phyloP scores from a whole-genome alignment of 37 sponge, comb jelly and placozoan genomes.

The Ephydatia muelleri region DNA sequence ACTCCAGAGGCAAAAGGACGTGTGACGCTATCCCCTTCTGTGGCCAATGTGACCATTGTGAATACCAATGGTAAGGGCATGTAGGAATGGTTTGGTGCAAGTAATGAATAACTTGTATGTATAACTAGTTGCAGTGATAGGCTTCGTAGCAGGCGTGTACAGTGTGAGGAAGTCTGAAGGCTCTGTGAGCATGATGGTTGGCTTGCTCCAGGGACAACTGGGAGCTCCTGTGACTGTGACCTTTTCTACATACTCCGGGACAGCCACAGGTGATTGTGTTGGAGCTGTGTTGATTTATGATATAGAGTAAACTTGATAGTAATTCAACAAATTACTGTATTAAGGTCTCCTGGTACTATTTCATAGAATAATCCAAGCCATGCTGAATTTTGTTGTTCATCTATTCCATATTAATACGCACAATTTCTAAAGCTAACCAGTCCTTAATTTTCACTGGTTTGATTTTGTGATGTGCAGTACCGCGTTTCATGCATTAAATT shows the following conservation, averaged over 20 bases:
- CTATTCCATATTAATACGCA: too few species aligned
- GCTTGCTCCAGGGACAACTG: conserved; percentile 8
- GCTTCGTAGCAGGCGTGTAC: conserved; percentile 14
- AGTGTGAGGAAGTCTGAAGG: conserved; percentile 26
- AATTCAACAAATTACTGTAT: too few species aligned
- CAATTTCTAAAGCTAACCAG: too few species aligned
- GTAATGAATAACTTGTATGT: not conserved
- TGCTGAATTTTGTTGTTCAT: too few species aligned
- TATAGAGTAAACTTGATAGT: too few species aligned
- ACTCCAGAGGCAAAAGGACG: not conserved
- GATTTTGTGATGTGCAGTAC: too few species aligned
- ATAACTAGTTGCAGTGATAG: conserved; percentile 17
- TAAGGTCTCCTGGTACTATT: too few species aligned
- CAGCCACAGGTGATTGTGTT: not conserved
- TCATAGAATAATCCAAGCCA: too few species aligned
- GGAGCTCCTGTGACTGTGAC: not conserved
- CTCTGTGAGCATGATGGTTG: not conserved
- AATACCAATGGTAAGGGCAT: not conserved
- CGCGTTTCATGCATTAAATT: too few species aligned
- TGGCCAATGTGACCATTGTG: not conserved
- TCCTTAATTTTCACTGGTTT: too few species aligned
- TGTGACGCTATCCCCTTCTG: not conserved
- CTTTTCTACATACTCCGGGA: conserved; percentile 6
- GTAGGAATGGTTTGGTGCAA: not conserved
- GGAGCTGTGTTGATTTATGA: too few species aligned